These are phyloP conservation scores for Nemoura dubitans DNA, from an alignment of 2,888 invertebrate genomes.

Conservation along the genomic window DNA sequence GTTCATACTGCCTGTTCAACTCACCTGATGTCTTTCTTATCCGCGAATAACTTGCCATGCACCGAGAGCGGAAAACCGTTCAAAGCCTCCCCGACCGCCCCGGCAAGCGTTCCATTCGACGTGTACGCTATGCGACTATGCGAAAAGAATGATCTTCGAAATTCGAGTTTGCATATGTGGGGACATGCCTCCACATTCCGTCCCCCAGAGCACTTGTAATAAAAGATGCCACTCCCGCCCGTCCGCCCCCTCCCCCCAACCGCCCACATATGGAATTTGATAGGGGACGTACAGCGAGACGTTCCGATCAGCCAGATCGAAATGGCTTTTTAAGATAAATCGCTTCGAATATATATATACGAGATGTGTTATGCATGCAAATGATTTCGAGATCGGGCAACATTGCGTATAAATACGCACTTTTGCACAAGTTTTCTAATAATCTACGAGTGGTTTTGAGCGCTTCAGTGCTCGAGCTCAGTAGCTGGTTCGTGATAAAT, in stretches of 20 bases:
- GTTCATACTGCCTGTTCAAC: background rate
- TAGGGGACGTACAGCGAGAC: constrained; percentile 20
- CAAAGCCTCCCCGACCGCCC: background rate
- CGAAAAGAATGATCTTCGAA: constrained; percentile 12
- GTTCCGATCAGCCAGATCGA: constrained; percentile 23
- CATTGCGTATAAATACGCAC: background rate
- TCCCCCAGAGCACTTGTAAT: constrained; percentile 41
- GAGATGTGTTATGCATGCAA: constrained; percentile 42
- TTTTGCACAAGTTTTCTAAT: background rate
- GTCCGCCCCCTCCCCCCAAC: background rate
- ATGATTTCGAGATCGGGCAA: constrained; percentile 2
- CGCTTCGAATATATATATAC: constrained; percentile 24
- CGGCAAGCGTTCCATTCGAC: constrained; percentile 7
- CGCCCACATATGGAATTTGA: constrained; percentile 34
- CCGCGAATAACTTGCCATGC: background rate
- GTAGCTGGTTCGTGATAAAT: background rate
- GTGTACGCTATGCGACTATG: too few species aligned
- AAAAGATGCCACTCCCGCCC: constrained; percentile 42
- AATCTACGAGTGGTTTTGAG: background rate
- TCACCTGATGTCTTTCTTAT: constrained; percentile 38
- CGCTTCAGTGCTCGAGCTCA: background rate
- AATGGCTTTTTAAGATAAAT: constrained; percentile 44
- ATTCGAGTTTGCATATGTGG: constrained; percentile 41
- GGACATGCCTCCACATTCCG: constrained; percentile 14
- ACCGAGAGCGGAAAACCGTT: background rate